Base-by-base conservation (phyloP, 2,113 vertebrate species). In the Caranx melampygus region DNA sequence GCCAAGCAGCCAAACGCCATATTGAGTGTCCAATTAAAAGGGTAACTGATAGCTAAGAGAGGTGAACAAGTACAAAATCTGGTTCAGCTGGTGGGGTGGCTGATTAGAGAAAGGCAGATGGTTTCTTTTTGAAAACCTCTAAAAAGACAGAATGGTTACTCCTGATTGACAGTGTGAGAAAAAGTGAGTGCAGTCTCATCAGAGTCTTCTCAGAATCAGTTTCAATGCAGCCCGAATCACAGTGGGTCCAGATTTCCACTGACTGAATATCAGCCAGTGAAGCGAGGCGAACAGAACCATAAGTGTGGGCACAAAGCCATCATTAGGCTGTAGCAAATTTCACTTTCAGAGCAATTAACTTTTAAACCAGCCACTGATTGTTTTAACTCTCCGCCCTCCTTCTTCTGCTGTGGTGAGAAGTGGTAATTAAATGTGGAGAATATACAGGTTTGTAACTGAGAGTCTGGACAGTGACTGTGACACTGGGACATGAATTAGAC, bases 21-120 rank as follows among this genome's bases (percentile, higher is more conserved):
- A 69, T 45, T 81, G 57, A 45, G 15, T 33, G 8, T 73, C 67
- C 71, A 76, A 83, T 76, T 20, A 72, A 81, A 78, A 76, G 64
- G 68, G 45, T 2, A 71, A 86, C 80, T 9, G 47, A 72, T 20
- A 31, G 14, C 65, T 3, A 20, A 20, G 37, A 35, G 55, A 34
- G 8, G 67, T 47, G 10, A 31, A 76, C 44, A 26, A 70, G 70
- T n/a, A 20, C 1, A 40, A 60, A 49, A 49, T 40, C 6, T 34
- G 26, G 49, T 64, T 62, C 2, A 59, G 33, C 51, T 60, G 42
- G 16, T 58, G 59, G 40, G 40, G 79, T 71, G 77, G 54, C 11
- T 72, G 9, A 62, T 72, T 51, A 55, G 21, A 60, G 11, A 45
- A 35, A 59, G 37, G n/a, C 11, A 33, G 26, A 44, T 42, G 37